Conservation (phyloP, 2,888 invertebrate genomes). For the Oxycera nigricornis region DNA sequence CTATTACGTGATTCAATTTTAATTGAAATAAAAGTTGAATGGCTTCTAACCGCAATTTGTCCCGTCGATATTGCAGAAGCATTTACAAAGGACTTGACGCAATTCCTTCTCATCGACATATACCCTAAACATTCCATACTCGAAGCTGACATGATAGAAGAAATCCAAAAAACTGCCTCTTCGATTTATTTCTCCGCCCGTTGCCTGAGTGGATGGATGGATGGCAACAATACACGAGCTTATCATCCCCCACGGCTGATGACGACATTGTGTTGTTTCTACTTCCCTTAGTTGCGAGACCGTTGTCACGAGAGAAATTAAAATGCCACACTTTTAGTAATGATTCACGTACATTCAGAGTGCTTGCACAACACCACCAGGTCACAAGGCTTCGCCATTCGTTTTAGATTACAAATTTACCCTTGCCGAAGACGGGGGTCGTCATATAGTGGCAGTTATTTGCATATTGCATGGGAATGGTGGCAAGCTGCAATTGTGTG, state of each 20-base stretch:
- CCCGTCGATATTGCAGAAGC: too few relatives aligned
- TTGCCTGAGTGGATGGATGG: not conserved
- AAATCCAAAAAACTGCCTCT: too few relatives aligned
- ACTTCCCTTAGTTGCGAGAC: not conserved
- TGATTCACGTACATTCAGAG: not conserved
- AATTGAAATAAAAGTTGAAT: too few relatives aligned
- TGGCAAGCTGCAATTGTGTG: not conserved
- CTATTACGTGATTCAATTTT: too few relatives aligned
- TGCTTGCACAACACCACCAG: not conserved
- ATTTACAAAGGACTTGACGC: too few relatives aligned
- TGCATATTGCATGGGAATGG: not conserved
- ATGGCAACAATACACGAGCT: not conserved
- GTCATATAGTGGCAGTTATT: not conserved
- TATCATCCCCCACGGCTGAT: not conserved
- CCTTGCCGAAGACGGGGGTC: not conserved
- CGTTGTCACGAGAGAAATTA: not conserved
- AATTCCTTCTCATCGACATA: too few relatives aligned
- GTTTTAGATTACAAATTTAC: not conserved
- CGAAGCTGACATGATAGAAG: too few relatives aligned
- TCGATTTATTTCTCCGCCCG: too few relatives aligned
- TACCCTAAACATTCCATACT: too few relatives aligned
- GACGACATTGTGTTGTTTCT: not conserved
- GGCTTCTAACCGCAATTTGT: too few relatives aligned
- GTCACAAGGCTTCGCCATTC: not conserved
- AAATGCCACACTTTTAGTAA: not conserved